Percentiles rank a stretch among this genome's conserved stretches.
Evolutionary conservation across 2,113 vertebrate species (phyloP).

Genomic region (Crypturellus undulatus): DNA sequence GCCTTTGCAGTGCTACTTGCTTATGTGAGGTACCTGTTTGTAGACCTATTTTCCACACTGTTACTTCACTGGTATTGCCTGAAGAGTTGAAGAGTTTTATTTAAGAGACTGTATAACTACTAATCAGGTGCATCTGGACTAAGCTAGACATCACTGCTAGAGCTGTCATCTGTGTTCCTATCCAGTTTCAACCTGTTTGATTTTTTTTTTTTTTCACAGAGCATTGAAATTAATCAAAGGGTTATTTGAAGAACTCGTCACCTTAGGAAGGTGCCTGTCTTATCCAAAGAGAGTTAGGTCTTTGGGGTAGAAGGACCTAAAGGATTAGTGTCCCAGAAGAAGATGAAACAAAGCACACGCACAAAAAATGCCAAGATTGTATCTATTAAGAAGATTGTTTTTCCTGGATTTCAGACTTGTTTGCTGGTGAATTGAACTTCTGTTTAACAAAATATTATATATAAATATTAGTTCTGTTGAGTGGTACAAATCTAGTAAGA

Average conservation of each 20-base stretch:
- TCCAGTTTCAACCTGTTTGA: neutral
- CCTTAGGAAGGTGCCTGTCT: fast-evolving
- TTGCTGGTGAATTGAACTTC: neutral
- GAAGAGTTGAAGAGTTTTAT: neutral
- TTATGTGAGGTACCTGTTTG: no score
- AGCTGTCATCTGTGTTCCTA: neutral
- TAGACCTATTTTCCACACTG: neutral
- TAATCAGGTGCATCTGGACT: neutral
- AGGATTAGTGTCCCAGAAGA: no score
- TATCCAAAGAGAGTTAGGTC: neutral
- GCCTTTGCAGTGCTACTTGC: no score
- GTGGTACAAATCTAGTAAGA: neutral
- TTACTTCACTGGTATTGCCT: neutral
- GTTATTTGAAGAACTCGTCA: fast-evolving
- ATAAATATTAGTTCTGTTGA: neutral
- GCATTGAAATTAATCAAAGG: fast-evolving
- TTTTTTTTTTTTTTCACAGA: neutral
- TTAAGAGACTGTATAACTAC: neutral
- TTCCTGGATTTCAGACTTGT: neutral
- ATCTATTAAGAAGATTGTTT: fast-evolving
- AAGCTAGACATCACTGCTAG: no score
- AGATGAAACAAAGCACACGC: neutral
- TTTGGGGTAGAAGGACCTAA: neutral
- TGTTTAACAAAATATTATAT: neutral
- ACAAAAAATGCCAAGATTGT: neutral